A percentile compares a stretch with the other conserved stretches of the same genome.
Evolutionary conservation across 2,113 vertebrate species (phyloP).

Genomic region (Plotosus lineatus): DNA sequence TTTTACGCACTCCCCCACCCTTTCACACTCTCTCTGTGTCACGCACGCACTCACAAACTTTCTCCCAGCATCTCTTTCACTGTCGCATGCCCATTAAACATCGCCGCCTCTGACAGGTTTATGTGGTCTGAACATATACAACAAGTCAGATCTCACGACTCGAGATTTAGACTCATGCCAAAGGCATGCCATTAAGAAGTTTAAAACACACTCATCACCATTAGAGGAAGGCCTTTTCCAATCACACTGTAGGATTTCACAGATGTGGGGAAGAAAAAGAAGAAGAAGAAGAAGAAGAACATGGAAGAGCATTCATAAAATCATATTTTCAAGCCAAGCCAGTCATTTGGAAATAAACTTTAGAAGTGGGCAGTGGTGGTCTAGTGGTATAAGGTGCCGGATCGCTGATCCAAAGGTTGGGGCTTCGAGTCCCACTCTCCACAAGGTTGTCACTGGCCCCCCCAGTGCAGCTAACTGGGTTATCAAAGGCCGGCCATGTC

Average conservation of each 20-base stretch:
- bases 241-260: background rate
- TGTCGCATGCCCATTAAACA: slow-evolving; percentile 7
- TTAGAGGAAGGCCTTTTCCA: slow-evolving; percentile 10
- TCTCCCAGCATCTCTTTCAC: slow-evolving; percentile 4
- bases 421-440: no score
- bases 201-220: slow-evolving; percentile 8
- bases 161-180: background rate
- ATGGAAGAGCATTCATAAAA: background rate
- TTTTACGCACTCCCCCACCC: background rate
- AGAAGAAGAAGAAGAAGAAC: no score
- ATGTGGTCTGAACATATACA: slow-evolving; percentile 11
- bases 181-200: background rate
- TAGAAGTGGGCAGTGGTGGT: no score
- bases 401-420: no score
- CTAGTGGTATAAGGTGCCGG: no score
- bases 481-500: no score
- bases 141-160: slow-evolving; percentile 2
- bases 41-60: background rate
- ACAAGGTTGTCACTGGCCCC: no score
- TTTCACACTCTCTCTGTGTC: slow-evolving; percentile 3
- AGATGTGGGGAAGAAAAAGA: background rate
- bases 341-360: no score
- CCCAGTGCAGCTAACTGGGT: no score
- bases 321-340: background rate
- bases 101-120: slow-evolving; percentile 28